phyloP scores from a whole-genome alignment of 2,888 invertebrate species.

The Cataglyphis albicans region DNA sequence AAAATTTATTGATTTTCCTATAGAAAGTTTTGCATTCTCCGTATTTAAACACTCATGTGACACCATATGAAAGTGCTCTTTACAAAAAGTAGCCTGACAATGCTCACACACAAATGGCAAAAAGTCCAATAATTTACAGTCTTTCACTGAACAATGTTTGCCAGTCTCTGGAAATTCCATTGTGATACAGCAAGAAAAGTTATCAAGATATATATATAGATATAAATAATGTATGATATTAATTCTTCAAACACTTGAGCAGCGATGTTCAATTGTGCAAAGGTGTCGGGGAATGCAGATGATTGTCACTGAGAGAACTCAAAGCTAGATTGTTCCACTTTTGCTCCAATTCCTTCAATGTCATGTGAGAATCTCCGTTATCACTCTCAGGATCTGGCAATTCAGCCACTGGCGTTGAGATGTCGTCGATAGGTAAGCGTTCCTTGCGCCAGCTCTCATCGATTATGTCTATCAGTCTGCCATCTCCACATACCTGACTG shows the following conservation, averaged over 20 bases:
- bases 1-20: constrained; percentile 79
- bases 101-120: constrained; percentile 89
- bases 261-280: constrained; percentile 79
- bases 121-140: constrained; percentile 91
- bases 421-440: constrained; percentile 93
- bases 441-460: constrained; percentile 96
- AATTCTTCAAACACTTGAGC: neutral
- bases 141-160: constrained; percentile 88
- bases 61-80: constrained; percentile 89
- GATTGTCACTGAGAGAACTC: constrained; percentile 87
- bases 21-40: constrained; percentile 78
- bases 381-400: constrained; percentile 97
- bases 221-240: neutral
- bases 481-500: constrained; percentile 92
- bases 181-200: neutral
- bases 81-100: constrained; percentile 89
- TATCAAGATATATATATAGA: constrained; percentile 3
- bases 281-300: constrained; percentile 85
- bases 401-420: constrained; percentile 93
- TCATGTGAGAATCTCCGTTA: constrained; percentile 95
- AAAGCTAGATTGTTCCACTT: constrained; percentile 88
- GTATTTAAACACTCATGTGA: constrained; percentile 87
- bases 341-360: constrained; percentile 94
- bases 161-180: constrained; percentile 93
- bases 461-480: constrained; percentile 92